Conservation (phyloP, 2,113 vertebrate species). For the Balaenoptera acutorostrata region DNA sequence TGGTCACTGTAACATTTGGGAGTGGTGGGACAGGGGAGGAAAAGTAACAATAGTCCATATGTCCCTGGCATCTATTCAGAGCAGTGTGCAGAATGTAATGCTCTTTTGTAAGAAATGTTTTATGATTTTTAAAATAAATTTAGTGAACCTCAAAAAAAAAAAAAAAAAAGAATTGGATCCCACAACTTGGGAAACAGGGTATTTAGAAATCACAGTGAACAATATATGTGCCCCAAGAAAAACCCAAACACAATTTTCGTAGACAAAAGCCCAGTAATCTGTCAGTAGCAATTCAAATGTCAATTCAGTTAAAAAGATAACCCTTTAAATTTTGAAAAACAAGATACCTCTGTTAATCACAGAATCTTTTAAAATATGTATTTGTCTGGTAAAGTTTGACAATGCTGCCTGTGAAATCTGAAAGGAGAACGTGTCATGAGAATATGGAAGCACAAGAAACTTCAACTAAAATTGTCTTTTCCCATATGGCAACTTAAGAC, state of each 20-base stretch:
- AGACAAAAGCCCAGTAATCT: constrained; percentile 20
- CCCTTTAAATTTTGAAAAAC: constrained; percentile 33
- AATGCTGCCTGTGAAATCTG: constrained; percentile 38
- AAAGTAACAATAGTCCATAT: background rate
- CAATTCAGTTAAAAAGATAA: constrained; percentile 9
- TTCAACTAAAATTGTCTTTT: constrained; percentile 65
- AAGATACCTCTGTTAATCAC: background rate
- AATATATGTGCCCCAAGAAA: background rate
- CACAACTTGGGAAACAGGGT: background rate
- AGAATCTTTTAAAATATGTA: constrained; percentile 34
- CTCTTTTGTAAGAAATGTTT: constrained; percentile 84
- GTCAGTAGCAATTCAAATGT: background rate
- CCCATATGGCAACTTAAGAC: constrained; percentile 47
- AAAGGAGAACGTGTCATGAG: constrained; percentile 53
- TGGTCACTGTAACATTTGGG: too few species aligned
- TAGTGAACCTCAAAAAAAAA: too few species aligned
- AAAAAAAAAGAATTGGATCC: background rate
- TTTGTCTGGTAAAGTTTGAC: constrained; percentile 58
- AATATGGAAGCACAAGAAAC: constrained; percentile 56
- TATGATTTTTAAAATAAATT: constrained; percentile 77
- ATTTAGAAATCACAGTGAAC: background rate
- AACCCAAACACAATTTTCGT: background rate
- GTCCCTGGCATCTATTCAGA: constrained; percentile 71
- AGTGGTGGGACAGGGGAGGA: background rate
- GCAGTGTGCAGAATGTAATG: constrained; percentile 89